Percentiles rank a stretch among this genome's conserved stretches.
Evolutionary conservation across 2,113 vertebrate species (phyloP).

Genomic region (Alaudala cheleensis): DNA sequence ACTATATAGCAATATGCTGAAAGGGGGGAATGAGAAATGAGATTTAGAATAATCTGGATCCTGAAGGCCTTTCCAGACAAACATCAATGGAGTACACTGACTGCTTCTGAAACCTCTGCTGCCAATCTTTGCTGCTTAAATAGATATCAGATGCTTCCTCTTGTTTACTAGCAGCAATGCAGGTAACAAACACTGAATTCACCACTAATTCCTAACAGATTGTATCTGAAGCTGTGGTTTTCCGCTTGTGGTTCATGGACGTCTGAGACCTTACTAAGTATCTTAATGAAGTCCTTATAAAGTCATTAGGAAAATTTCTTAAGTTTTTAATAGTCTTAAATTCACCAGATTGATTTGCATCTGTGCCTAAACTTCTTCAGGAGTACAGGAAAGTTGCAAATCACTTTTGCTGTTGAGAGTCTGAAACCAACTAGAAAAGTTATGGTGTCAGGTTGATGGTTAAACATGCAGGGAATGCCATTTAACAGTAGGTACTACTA

Average conservation of each 20-base stretch:
- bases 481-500: not conserved
- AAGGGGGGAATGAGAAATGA: not conserved
- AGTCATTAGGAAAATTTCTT: not conserved
- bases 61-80: not conserved
- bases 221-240: not conserved
- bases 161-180: not conserved
- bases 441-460: accelerated
- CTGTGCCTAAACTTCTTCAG: not conserved
- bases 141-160: not conserved
- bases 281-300: not conserved
- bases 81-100: not conserved
- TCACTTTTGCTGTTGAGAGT: not conserved
- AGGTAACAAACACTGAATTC: not conserved
- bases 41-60: not conserved
- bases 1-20: not conserved
- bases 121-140: not conserved
- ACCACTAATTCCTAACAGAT: not conserved
- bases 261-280: not conserved
- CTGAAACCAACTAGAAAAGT: not conserved
- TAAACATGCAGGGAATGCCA: not conserved
- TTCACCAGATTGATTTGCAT: not conserved
- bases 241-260: not conserved
- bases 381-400: not conserved
- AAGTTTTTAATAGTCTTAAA: not conserved
- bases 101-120: not conserved